Conservation (phyloP, 2,888 invertebrate species). For the Agonopterix subpropinquella region DNA sequence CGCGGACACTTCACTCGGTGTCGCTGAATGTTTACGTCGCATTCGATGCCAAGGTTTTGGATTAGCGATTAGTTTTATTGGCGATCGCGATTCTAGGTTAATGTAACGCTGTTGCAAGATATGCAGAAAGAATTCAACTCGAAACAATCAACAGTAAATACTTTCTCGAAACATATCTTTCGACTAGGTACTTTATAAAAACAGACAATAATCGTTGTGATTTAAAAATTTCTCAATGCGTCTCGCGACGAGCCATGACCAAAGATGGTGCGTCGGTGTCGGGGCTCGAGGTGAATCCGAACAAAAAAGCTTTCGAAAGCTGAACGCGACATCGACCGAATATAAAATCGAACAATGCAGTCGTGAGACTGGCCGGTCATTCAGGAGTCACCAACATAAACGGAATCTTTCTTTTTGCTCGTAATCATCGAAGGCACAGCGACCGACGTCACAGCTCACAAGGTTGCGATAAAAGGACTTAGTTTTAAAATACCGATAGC, state of each 20-base stretch:
- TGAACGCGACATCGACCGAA: slow-evolving; percentile 7
- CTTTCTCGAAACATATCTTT: not conserved
- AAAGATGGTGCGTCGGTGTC: slow-evolving; percentile 18
- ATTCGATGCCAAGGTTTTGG: slow-evolving; percentile 36
- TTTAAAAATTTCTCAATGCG: not conserved
- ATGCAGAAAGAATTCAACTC: no score
- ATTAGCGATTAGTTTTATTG: not conserved
- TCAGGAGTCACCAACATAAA: not conserved
- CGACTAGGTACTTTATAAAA: not conserved
- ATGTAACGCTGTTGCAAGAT: not conserved
- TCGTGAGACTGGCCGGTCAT: not conserved
- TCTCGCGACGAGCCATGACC: slow-evolving; percentile 14
- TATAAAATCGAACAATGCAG: slow-evolving; percentile 6
- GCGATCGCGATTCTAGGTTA: not conserved
- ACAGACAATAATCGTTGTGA: not conserved
- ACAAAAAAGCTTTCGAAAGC: slow-evolving; percentile 31
- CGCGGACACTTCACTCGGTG: not conserved
- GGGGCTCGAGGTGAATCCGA: slow-evolving; percentile 15
- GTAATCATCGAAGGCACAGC: not conserved
- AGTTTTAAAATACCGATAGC: slow-evolving; percentile 10
- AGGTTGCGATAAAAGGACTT: slow-evolving; percentile 18
- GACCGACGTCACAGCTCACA: slow-evolving; percentile 7
- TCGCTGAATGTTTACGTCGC: slow-evolving; percentile 17
- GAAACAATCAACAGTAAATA: not conserved
- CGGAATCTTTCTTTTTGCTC: not conserved